phyloP scores from a whole-genome alignment of 1,140 invertebrate genomes.

The Eurosta solidaginis region DNA sequence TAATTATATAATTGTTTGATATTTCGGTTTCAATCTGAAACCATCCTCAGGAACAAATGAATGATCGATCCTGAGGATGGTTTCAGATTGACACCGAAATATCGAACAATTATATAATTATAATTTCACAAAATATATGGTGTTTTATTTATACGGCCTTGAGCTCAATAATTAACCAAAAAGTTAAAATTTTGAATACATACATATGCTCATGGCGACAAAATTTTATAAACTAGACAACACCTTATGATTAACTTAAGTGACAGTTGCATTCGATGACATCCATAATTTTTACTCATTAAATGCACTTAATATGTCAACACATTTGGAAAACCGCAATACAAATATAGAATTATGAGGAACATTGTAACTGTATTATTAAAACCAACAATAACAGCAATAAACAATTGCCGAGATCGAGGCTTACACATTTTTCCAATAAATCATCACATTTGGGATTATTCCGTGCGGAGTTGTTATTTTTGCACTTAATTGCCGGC shows the following conservation, averaged over 20 bases:
- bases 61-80: too few species aligned
- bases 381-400: neutral
- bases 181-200: too few species aligned
- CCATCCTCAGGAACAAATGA: too few species aligned
- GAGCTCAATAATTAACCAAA: too few species aligned
- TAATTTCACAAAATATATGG: too few species aligned
- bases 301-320: slow-evolving; percentile 13
- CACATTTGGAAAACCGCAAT: slow-evolving; percentile 1
- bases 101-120: too few species aligned
- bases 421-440: too few species aligned
- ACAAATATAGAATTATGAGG: neutral
- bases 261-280: slow-evolving; percentile 1
- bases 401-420: neutral
- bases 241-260: neutral
- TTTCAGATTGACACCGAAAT: too few species aligned
- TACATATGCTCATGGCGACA: neutral
- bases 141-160: too few species aligned
- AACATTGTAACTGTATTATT: neutral
- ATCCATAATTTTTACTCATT: slow-evolving; percentile 12
- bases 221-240: slow-evolving; percentile 24
- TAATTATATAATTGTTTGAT: too few species aligned
- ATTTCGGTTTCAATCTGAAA: too few species aligned
- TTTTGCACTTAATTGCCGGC: neutral
- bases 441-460: slow-evolving; percentile 13
- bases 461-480: neutral